Conservation (phyloP, 2,113 vertebrate genomes). For the Albula glossodonta region DNA sequence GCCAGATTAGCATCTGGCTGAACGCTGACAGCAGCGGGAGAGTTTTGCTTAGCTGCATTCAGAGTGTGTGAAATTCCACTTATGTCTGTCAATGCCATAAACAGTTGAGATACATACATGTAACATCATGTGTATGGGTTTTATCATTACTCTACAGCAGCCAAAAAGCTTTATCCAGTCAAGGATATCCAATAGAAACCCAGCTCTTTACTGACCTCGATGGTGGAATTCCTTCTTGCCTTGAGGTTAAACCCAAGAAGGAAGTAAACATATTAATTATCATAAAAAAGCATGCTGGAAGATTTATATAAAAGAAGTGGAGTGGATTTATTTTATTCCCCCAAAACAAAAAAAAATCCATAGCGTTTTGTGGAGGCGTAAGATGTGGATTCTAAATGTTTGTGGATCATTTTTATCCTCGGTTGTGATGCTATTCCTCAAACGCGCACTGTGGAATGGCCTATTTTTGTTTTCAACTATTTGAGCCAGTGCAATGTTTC, state of each 20-base stretch:
- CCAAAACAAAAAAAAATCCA: background rate
- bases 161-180: background rate
- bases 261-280: slow-evolving; percentile 2
- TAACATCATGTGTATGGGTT: background rate
- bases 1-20: slow-evolving; percentile 40
- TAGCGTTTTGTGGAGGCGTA: background rate
- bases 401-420: background rate
- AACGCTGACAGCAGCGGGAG: background rate
- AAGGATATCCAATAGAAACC: background rate
- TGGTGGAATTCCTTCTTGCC: background rate
- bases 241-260: background rate
- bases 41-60: background rate
- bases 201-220: background rate
- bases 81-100: background rate
- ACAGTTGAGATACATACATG: background rate
- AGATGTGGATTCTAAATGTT: background rate
- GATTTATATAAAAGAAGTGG: background rate
- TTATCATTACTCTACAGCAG: background rate
- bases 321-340: background rate
- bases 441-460: background rate
- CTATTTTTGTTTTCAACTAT: background rate
- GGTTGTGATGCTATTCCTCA: background rate
- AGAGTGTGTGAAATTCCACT: background rate
- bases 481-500: background rate
- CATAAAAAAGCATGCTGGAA: background rate